These are phyloP conservation scores for Phaonia tiefii DNA, from an alignment of 2,888 invertebrate genomes.

Conservation along the genomic window DNA sequence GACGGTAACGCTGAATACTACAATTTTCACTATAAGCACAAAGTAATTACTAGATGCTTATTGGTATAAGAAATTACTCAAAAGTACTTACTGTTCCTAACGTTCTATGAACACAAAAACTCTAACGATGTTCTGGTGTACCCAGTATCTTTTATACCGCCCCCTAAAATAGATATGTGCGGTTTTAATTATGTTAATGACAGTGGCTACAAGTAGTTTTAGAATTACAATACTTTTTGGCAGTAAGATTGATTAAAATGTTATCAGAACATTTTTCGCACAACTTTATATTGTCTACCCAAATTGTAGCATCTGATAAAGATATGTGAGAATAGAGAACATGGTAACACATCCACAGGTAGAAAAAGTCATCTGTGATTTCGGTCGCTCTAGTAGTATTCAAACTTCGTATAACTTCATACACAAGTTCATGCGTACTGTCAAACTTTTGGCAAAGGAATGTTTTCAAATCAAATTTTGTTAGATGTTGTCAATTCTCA, in stretches of 20 bases:
- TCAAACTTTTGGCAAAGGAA: too few species aligned
- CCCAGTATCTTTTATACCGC: not conserved
- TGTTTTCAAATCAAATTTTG: too few species aligned
- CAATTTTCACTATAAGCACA: conserved; percentile 57
- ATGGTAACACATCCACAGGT: too few species aligned
- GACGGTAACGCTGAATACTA: conserved; percentile 39
- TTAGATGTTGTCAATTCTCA: too few species aligned
- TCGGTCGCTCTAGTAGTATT: too few species aligned
- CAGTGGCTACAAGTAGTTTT: not conserved
- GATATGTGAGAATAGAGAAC: not conserved
- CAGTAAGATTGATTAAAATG: conserved; percentile 47
- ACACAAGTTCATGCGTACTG: too few species aligned
- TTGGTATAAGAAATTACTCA: not conserved
- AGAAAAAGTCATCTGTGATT: too few species aligned
- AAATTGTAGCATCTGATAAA: conserved; percentile 35
- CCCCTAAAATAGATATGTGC: not conserved
- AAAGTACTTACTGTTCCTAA: conserved; percentile 30
- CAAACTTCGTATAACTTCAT: too few species aligned
- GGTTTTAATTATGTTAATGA: conserved; percentile 15
- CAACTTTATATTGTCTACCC: conserved; percentile 9
- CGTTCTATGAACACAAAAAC: not conserved
- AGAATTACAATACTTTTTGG: not conserved
- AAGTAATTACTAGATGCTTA: not conserved
- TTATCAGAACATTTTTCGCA: conserved; percentile 31
- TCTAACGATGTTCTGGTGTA: conserved; percentile 29